These are phyloP conservation scores for Crocuta crocuta DNA, from an alignment of 2,113 vertebrate species.

Conservation along the genomic window DNA sequence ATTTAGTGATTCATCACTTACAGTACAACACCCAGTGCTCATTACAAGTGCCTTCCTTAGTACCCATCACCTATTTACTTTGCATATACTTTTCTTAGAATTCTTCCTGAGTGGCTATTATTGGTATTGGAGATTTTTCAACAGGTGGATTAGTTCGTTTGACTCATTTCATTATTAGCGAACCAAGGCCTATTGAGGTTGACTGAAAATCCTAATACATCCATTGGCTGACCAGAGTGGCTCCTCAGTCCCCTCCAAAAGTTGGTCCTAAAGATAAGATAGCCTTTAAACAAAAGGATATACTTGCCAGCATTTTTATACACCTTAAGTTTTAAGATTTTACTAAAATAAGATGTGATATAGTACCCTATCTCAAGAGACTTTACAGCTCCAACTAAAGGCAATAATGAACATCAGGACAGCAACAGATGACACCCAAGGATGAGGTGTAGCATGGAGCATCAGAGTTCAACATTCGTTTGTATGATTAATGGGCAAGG, in stretches of 20 bases:
- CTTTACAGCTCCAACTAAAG: constrained; percentile 29
- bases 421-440: constrained; percentile 48
- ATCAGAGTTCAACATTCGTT: constrained; percentile 35
- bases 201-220: constrained; percentile 26
- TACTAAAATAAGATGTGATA: background rate
- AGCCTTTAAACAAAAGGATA: constrained; percentile 33
- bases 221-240: background rate
- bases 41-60: background rate
- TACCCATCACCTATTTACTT: background rate
- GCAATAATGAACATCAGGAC: constrained; percentile 37
- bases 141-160: constrained; percentile 10
- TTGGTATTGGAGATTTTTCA: constrained; percentile 44
- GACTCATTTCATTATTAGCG: constrained; percentile 41
- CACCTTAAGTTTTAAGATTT: constrained; percentile 56
- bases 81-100: background rate
- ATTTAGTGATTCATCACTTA: background rate
- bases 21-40: background rate
- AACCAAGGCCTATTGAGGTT: background rate
- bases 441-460: background rate
- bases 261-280: background rate
- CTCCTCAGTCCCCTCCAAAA: background rate
- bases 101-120: constrained; percentile 31
- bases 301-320: constrained; percentile 43
- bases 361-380: constrained; percentile 27
- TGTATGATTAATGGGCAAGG: background rate